Percentiles rank a stretch among this genome's conserved stretches.
Conservation (phyloP, 2,797 vertebrate genomes). For the Acestrorhynchus altus region DNA sequence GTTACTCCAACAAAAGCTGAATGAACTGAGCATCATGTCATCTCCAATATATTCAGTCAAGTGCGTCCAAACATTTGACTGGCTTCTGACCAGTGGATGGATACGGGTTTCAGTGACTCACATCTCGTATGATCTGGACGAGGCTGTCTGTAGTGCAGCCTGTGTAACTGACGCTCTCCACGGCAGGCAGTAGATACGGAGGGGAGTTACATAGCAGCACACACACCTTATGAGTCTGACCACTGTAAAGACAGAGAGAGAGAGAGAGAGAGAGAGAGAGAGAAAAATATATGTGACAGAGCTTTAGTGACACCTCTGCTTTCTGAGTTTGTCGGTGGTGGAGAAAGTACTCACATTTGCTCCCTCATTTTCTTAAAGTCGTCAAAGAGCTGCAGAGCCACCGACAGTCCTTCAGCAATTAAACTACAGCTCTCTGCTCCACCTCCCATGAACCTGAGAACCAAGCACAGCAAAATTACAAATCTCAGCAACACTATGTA, state of each 20-base stretch:
- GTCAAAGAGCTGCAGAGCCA: constrained; percentile 91
- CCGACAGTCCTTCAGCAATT: constrained; percentile 91
- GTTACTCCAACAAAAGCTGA: no score
- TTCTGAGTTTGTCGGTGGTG: no score
- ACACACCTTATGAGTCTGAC: constrained; percentile 92
- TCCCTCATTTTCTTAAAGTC: constrained; percentile 97
- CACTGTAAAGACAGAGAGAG: constrained; percentile 69
- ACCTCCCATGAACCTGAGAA: constrained; percentile 89
- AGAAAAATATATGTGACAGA: neutral
- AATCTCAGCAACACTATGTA: neutral
- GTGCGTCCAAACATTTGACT: no score
- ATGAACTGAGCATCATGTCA: no score
- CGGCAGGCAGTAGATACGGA: constrained; percentile 89
- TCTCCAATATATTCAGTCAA: no score
- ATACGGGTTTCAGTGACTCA: constrained; percentile 64
- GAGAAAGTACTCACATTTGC: constrained; percentile 85
- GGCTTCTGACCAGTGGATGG: no score
- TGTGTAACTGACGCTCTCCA: constrained; percentile 92
- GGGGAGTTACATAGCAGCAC: constrained; percentile 93
- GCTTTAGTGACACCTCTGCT: neutral
- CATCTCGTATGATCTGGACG: constrained; percentile 91
- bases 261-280: no score
- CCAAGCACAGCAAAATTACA: neutral
- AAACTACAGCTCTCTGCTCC: constrained; percentile 94
- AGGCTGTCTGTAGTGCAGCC: constrained; percentile 89